phyloP scores from a whole-genome alignment of 1,140 invertebrate species.

The Eriocheir sinensis region DNA sequence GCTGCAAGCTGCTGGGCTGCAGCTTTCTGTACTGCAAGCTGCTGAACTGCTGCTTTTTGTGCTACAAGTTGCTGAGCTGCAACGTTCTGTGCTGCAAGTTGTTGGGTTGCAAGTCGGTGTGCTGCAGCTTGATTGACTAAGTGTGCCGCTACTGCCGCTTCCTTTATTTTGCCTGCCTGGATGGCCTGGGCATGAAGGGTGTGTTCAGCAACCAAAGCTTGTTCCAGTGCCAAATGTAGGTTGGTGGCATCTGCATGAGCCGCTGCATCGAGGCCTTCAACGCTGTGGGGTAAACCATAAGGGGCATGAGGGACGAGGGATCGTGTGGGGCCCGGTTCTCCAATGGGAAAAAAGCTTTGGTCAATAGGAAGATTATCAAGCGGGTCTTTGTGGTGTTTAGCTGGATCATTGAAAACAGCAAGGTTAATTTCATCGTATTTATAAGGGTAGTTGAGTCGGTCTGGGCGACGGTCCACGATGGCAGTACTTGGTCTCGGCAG shows the following conservation, averaged over 20 bases:
- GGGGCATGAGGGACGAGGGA: background rate
- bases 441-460: conserved; percentile 38
- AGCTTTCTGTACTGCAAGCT: background rate
- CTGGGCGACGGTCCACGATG: conserved; percentile 34
- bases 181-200: conserved; percentile 49
- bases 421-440: conserved; percentile 52
- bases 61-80: conserved; percentile 21
- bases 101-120: too few species aligned
- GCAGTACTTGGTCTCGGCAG: conserved; percentile 13
- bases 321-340: background rate
- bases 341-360: background rate
- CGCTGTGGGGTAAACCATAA: background rate
- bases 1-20: conserved; percentile 45
- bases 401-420: too few species aligned
- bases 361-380: background rate
- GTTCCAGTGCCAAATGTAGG: background rate
- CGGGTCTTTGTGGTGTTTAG: background rate
- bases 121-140: conserved; percentile 19
- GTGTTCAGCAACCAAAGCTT: conserved; percentile 41
- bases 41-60: background rate
- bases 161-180: background rate
- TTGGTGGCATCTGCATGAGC: background rate
- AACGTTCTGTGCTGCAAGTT: background rate
- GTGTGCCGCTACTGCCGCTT: background rate
- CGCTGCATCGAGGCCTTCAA: background rate